These are phyloP conservation scores for Macrophya alboannulata DNA, from an alignment of 2,888 invertebrate species.

Conservation along the genomic window DNA sequence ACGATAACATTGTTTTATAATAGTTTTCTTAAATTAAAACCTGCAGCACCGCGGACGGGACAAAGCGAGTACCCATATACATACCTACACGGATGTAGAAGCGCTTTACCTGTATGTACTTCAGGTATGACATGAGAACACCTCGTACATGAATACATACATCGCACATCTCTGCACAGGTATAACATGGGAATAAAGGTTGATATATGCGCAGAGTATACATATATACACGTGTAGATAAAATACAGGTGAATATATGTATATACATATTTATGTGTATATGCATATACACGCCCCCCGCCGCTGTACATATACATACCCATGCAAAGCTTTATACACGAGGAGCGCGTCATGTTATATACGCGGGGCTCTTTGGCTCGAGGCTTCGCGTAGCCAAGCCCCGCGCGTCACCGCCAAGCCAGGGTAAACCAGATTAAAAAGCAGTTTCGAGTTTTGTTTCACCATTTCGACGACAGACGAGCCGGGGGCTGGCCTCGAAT, in stretches of 20 bases:
- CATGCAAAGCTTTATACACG: not conserved
- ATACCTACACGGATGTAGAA: not conserved
- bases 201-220: not conserved
- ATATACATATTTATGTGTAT: not conserved
- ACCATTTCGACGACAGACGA: conserved; percentile 52
- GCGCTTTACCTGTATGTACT: not conserved
- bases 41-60: not conserved
- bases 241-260: not conserved
- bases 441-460: conserved; percentile 50
- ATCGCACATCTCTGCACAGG: not conserved
- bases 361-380: not conserved
- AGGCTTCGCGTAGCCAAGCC: not conserved
- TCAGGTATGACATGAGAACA: not conserved
- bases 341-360: not conserved
- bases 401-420: conserved; percentile 1
- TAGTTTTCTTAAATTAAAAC: conserved; percentile 71
- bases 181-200: not conserved
- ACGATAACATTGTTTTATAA: conserved; percentile 74
- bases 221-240: not conserved
- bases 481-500: conserved; percentile 32
- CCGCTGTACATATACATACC: not conserved
- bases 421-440: conserved; percentile 55
- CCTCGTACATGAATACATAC: not conserved
- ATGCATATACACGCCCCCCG: not conserved
- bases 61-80: not conserved